phyloP scores from a whole-genome alignment of 2,113 vertebrate genomes.

The Phoxinus phoxinus region DNA sequence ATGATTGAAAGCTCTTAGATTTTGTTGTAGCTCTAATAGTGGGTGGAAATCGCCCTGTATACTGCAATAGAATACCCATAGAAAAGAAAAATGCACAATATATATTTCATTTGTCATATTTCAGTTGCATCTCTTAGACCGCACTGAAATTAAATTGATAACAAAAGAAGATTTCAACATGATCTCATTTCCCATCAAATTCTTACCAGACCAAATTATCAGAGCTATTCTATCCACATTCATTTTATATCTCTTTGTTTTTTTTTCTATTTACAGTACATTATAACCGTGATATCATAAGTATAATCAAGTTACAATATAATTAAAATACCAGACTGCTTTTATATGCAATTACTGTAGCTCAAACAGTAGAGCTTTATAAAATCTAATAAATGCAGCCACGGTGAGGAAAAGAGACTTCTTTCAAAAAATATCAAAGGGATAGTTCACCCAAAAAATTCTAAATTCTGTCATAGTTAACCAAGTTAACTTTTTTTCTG shows the following conservation, averaged over 20 bases:
- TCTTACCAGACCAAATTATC: neutral
- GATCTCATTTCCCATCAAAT: neutral
- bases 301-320: neutral
- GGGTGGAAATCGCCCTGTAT: neutral
- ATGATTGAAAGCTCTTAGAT: slow-evolving; percentile 14
- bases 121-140: neutral
- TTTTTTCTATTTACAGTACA: neutral
- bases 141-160: neutral
- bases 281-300: neutral
- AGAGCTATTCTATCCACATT: neutral
- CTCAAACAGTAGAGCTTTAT: neutral
- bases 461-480: no score
- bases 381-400: no score
- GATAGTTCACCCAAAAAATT: no score
- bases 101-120: neutral
- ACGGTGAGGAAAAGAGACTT: no score
- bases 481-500: no score
- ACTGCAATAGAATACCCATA: neutral
- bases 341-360: neutral
- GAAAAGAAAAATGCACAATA: neutral
- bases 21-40: slow-evolving; percentile 15
- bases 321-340: neutral
- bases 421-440: no score
- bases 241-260: neutral
- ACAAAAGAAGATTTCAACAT: neutral